A percentile compares a stretch with the other conserved stretches of the same genome.
phyloP scores from a whole-genome alignment of 1,140 invertebrate genomes.

The Pantala flavescens region DNA sequence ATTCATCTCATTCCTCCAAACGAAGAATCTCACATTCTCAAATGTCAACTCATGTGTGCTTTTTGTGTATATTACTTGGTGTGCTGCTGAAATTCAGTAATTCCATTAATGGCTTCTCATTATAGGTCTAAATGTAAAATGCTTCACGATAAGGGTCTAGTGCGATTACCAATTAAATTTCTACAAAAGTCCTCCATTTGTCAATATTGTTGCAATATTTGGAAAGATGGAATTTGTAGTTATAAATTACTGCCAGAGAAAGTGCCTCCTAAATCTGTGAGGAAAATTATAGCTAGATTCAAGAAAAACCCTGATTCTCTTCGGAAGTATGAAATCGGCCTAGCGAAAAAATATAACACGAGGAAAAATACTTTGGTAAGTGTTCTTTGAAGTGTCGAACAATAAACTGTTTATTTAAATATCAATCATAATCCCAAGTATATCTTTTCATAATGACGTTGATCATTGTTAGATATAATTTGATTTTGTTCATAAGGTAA shows the following conservation, averaged over 20 bases:
- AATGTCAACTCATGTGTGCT: neutral
- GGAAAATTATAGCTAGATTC: neutral
- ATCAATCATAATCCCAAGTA: neutral
- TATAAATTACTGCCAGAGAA: neutral
- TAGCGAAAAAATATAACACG: neutral
- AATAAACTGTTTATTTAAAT: neutral
- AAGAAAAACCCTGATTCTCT: neutral
- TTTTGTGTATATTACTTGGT: neutral
- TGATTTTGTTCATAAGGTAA: neutral
- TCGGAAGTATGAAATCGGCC: too few relatives aligned
- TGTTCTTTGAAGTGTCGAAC: neutral
- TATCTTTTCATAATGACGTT: neutral
- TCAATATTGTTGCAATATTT: constrained; percentile 13
- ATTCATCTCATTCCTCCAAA: neutral
- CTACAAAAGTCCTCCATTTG: neutral
- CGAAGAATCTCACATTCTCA: neutral
- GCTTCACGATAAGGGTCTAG: neutral
- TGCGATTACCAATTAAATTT: neutral
- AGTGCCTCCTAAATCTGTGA: neutral
- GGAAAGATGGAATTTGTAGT: neutral
- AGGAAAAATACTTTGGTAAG: neutral
- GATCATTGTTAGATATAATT: neutral
- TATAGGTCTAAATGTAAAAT: neutral
- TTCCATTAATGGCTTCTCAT: neutral
- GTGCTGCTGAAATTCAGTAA: neutral